A percentile compares a stretch with the other conserved stretches of the same genome.
Evolutionary conservation across 2,888 invertebrate species (phyloP).

Genomic region (Frankliniella intonsa): DNA sequence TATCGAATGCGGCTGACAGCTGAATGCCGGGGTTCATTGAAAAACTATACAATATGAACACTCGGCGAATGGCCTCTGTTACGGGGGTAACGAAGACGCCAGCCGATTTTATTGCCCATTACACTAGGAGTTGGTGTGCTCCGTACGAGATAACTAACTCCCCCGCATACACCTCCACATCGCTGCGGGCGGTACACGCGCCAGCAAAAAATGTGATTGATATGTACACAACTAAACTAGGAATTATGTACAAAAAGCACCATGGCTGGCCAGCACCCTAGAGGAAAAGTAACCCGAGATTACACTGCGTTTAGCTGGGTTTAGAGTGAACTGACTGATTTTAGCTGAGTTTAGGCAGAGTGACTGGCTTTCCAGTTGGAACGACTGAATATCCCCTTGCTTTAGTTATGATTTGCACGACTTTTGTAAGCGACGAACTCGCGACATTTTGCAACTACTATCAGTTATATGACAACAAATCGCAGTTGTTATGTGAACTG

Average conservation of each 20-base stretch:
- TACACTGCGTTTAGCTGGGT: too few species aligned
- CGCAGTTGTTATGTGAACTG: too few species aligned
- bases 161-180: background rate
- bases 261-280: background rate
- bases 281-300: background rate
- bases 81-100: background rate
- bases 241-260: background rate
- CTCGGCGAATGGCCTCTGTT: background rate
- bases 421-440: too few species aligned
- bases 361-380: too few species aligned
- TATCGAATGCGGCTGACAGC: too few species aligned
- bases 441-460: too few species aligned
- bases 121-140: slow-evolving; percentile 3
- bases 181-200: background rate
- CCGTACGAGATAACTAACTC: background rate
- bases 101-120: slow-evolving; percentile 9
- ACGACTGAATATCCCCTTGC: too few species aligned
- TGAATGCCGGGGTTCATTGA: background rate
- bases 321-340: too few species aligned
- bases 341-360: too few species aligned
- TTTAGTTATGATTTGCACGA: too few species aligned
- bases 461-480: too few species aligned
- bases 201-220: background rate
- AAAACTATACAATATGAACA: slow-evolving; percentile 16
- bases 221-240: slow-evolving; percentile 9